Evolutionary conservation across 2,888 invertebrate genomes (phyloP), one percentile per base, ranked within the genome.

Genomic region (Sipha maydis): DNA sequence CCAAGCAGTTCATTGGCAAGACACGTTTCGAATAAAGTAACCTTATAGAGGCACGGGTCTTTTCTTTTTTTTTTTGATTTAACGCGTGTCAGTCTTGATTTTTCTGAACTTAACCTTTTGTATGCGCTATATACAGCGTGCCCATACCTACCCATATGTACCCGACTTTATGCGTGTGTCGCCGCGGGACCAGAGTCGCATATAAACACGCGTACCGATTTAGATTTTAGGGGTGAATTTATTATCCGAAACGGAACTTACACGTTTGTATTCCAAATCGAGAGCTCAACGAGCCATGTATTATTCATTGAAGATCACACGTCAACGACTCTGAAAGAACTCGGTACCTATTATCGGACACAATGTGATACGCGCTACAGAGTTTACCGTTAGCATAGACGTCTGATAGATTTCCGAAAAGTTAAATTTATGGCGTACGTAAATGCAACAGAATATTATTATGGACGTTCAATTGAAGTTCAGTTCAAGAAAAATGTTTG

Each of bases 241-340:
- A 85, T 85, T 85, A 85, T 67, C 84, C 84, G 84, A 85, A 85
- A 85, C 76, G 84, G 84, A 76, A 85, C 84, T 85, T 67, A 76
- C 76, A 67, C 38, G 84, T 85, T 85, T 76, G 84, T 85, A 85
- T 85, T 85, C 84, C 84, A 85, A 85, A 85, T 76, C 84, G 84
- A 85, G 84, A 76, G 41, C 61, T 76, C 76, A 28, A 34, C 83
- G 67, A 77, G 41, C 25, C 67, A 83, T 85, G 84, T 41, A 85
- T 85, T 85, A 85, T 85, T 85, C 84, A 85, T 85, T 9, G 48
- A 76, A 76, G 76, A 85, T 85, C 84, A 76, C 84, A 77, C 84
- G 84, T 85, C 84, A 76, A 77, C 84, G 84, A 25, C 76, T 34
- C 34, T 41, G 61, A 67, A 85, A 76, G 41, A 61, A 67, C 76